phyloP scores from a whole-genome alignment of 2,888 invertebrate genomes.

The Caenorhabditis afra region DNA sequence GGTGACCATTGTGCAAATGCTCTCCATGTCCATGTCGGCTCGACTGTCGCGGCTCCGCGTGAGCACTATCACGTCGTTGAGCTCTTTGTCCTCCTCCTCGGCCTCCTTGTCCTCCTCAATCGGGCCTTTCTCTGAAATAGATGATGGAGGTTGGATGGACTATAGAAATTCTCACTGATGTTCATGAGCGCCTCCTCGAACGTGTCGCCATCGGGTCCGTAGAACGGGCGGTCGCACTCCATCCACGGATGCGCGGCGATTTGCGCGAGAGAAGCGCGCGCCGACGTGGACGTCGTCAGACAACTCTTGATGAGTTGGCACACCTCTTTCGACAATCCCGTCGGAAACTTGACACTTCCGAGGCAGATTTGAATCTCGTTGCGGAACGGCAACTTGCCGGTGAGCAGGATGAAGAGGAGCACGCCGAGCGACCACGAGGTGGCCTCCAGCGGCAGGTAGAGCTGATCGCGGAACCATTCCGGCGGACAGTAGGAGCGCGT shows the following conservation, averaged over 20 bases:
- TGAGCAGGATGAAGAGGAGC: constrained; percentile 74
- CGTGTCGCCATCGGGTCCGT: constrained; percentile 34
- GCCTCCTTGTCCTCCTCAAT: constrained; percentile 51
- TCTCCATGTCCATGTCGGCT: constrained; percentile 50
- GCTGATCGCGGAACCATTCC: constrained; percentile 76
- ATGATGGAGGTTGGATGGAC: constrained; percentile 30
- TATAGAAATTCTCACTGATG: constrained; percentile 45
- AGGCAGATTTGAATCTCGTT: constrained; percentile 78
- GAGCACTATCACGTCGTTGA: constrained; percentile 62
- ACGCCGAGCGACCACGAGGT: constrained; percentile 93
- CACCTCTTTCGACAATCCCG: constrained; percentile 66
- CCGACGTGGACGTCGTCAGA: constrained; percentile 65
- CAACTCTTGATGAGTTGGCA: constrained; percentile 69
- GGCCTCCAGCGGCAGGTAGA: constrained; percentile 75
- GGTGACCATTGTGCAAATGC: constrained; percentile 64
- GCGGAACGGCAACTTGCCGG: constrained; percentile 72
- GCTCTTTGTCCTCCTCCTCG: constrained; percentile 60
- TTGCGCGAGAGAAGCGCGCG: constrained; percentile 58
- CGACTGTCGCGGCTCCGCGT: constrained; percentile 51
- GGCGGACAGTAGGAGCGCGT: constrained; percentile 78
- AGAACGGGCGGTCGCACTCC: constrained; percentile 45
- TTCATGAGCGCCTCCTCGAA: constrained; percentile 65
- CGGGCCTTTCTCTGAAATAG: no score
- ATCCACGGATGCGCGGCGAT: constrained; percentile 66
- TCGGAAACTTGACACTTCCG: constrained; percentile 74